Evolutionary conservation across 2,888 invertebrate genomes (phyloP), one percentile per base, ranked within the genome.

Genomic region (Myopa testacea): DNA sequence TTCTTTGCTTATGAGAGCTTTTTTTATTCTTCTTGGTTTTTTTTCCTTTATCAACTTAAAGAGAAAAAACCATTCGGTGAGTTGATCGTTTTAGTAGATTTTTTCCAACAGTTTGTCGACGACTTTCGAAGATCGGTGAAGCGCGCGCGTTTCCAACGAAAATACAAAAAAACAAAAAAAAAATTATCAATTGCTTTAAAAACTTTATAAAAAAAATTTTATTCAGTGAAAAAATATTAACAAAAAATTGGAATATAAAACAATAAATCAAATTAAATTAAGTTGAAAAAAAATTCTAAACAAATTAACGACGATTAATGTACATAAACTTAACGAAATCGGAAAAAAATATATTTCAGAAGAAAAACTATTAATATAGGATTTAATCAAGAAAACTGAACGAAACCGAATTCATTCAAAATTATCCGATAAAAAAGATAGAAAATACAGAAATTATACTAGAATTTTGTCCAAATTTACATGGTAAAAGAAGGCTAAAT

Each of bases 71-170:
- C 26, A 12, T 62, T 73, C 62, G 62, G 45, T 70, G 19, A 52
- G 52, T 12, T 16, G 52, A 8, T 70, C 55, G n/a, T 63, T 82
- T 81, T 81, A 79, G 80, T 68, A 58, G 62, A 62, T 73, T 45
- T 70, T 75, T 55, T 55, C 50, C 52, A 75, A 68, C 86, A 86
- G 87, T 86, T 87, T 85, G 83, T 84, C 85, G 87, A 83, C 85
- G 82, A 85, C 86, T 86, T 86, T 87, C 86, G 86, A 87, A 75
- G 19, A 60, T 16, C 68, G 69, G 82, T 82, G 83, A 83, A 83
- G 83, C 84, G 78, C 80, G 77, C 78, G 75, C 74, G 73, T 79
- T 80, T 73, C 75, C 77, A 78, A 79, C 78, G 76, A 79, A 52
- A 79, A 79, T 67, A 69, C 74, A 63, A 70, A 10, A 67, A 34